These are phyloP conservation scores for Druceiella hillmani DNA, from an alignment of 2,888 invertebrate genomes.

Conservation along the genomic window DNA sequence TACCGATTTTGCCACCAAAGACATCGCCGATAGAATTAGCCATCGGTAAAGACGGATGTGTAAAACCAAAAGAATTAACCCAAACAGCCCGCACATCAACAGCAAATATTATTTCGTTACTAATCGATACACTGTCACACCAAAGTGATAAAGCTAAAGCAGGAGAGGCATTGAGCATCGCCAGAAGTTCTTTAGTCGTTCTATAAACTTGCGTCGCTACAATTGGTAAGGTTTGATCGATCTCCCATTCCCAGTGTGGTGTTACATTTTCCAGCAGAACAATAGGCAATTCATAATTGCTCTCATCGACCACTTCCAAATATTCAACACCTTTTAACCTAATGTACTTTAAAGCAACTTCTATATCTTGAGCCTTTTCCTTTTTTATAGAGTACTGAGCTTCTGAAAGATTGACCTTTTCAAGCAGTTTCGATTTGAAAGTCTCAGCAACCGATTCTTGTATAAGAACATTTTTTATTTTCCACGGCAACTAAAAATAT, in stretches of 20 bases:
- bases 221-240: background rate
- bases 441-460: constrained; percentile 32
- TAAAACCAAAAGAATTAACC: constrained; percentile 31
- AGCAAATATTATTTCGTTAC: constrained; percentile 31
- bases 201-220: constrained; percentile 32
- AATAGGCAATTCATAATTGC: no score
- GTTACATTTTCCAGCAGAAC: no score
- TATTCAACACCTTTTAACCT: no score
- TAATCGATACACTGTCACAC: constrained; percentile 30
- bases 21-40: no score
- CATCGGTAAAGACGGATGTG: no score
- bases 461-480: constrained; percentile 29
- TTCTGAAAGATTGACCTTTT: no score
- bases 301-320: no score
- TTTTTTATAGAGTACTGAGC: no score
- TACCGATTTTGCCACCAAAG: no score
- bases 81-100: constrained; percentile 27
- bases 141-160: constrained; percentile 31
- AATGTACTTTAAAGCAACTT: no score
- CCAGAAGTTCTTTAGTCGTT: constrained; percentile 32
- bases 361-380: no score
- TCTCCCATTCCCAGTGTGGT: constrained; percentile 13
- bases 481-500: constrained; percentile 32
- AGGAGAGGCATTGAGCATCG: constrained; percentile 24
- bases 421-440: constrained; percentile 29